phyloP scores from a whole-genome alignment of 2,797 vertebrate species.

The Peromyscus attwateri region DNA sequence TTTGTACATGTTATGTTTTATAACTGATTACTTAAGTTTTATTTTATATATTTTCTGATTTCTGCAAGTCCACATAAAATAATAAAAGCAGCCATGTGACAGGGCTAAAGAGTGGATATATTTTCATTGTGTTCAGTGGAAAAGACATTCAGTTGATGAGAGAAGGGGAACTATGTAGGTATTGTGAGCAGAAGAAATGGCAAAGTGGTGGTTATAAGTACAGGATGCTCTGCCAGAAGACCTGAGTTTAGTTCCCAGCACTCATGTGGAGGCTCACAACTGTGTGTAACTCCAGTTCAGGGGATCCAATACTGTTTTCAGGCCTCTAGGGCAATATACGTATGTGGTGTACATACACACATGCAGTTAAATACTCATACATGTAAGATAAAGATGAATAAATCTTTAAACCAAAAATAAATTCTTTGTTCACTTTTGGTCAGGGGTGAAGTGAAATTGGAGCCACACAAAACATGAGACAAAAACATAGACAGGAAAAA shows the following conservation, averaged over 20 bases:
- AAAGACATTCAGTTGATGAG: background rate
- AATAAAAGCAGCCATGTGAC: background rate
- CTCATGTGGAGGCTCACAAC: background rate
- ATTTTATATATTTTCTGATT: background rate
- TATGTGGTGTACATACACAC: too few species aligned
- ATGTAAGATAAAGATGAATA: background rate
- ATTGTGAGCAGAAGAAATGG: background rate
- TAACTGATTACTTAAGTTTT: background rate
- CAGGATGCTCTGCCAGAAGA: background rate
- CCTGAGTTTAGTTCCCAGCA: background rate
- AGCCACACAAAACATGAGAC: background rate
- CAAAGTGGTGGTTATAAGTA: background rate
- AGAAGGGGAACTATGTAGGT: background rate
- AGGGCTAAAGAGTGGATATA: accelerated
- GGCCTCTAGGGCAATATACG: background rate
- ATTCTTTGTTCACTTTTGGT: background rate
- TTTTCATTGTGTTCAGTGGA: too few species aligned
- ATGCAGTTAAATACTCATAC: background rate
- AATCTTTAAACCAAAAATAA: background rate
- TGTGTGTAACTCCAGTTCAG: too few species aligned
- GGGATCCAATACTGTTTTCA: background rate
- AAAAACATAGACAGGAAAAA: background rate
- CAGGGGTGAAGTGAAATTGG: background rate
- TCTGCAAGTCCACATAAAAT: background rate
- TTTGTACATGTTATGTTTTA: background rate